Conservation (phyloP, 2,797 vertebrate species). For the Tamandua tetradactyla region DNA sequence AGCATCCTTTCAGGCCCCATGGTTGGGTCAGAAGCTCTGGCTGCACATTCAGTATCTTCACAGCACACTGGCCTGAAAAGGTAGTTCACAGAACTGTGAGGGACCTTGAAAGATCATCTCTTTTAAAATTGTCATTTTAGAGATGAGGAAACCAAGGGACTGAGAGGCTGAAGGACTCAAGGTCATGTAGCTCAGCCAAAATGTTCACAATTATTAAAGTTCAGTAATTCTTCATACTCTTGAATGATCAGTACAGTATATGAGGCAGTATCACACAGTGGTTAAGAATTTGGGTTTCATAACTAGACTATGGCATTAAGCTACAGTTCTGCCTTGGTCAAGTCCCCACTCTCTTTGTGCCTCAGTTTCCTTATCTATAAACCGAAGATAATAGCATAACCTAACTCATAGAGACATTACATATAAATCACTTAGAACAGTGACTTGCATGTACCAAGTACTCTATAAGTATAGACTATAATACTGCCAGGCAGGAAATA, state of each 20-base stretch:
- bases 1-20: neutral
- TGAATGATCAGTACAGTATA: neutral
- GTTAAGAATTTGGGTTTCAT: neutral
- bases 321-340: neutral
- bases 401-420: neutral
- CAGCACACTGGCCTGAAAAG: neutral
- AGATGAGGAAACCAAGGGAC: neutral
- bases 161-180: neutral
- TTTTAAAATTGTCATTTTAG: neutral
- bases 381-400: neutral
- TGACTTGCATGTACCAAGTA: neutral
- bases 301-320: neutral
- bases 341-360: neutral
- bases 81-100: neutral
- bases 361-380: constrained; percentile 8
- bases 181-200: neutral
- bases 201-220: neutral
- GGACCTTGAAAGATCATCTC: neutral
- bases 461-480: constrained; percentile 1
- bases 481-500: neutral
- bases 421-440: neutral
- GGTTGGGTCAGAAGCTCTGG: neutral
- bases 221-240: neutral
- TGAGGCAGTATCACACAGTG: neutral
- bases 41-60: neutral